phyloP scores from a whole-genome alignment of 2,888 invertebrate species.

The Silvanus unidentatus region DNA sequence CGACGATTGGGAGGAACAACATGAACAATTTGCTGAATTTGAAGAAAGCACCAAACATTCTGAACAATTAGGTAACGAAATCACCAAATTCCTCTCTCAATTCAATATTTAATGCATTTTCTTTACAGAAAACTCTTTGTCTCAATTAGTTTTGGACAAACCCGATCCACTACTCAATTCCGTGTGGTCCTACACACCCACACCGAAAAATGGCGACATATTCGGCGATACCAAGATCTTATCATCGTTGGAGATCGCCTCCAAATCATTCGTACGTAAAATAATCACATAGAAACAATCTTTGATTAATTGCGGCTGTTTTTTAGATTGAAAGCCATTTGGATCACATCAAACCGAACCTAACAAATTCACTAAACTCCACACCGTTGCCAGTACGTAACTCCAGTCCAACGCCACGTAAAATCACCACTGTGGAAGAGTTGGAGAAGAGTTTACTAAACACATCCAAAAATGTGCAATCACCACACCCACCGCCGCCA shows the following conservation, averaged over 20 bases:
- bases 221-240: conserved; percentile 24
- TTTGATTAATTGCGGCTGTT: background rate
- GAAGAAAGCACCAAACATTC: conserved; percentile 48
- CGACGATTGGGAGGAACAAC: conserved; percentile 69
- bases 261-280: conserved; percentile 36
- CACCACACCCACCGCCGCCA: conserved; percentile 24
- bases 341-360: conserved; percentile 12
- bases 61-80: conserved; percentile 35
- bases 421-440: conserved; percentile 69
- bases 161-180: conserved; percentile 27
- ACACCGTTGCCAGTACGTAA: conserved; percentile 13
- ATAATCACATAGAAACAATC: background rate
- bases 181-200: conserved; percentile 37
- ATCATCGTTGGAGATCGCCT: conserved; percentile 31
- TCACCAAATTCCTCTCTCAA: too few relatives aligned
- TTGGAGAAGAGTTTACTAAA: conserved; percentile 62
- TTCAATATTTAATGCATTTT: conserved; percentile 2
- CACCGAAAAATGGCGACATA: conserved; percentile 32
- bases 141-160: conserved; percentile 32
- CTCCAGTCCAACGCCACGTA: conserved; percentile 42
- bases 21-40: conserved; percentile 57
- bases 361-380: conserved; percentile 1
- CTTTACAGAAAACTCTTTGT: conserved; percentile 35
- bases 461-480: conserved; percentile 28
- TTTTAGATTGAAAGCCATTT: conserved; percentile 28